Conservation (phyloP, 2,888 invertebrate species). For the Catocala sponsa region DNA sequence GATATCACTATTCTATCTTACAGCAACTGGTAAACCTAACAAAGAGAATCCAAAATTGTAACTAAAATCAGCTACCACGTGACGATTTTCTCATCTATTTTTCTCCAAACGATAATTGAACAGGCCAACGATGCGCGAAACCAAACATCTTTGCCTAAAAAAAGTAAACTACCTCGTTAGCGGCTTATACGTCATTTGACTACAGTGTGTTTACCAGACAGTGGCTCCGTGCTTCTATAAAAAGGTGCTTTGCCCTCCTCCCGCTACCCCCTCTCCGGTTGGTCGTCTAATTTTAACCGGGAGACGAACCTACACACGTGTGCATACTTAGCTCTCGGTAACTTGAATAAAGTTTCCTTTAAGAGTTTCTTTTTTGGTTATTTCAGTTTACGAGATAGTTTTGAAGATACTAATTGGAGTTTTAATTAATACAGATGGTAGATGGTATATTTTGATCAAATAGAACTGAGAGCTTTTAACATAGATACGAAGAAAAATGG, state of each 20-base stretch:
- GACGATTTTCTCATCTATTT: slow-evolving; percentile 23
- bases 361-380: slow-evolving; percentile 43
- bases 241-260: slow-evolving; percentile 78
- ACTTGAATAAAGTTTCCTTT: slow-evolving; percentile 75
- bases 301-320: slow-evolving; percentile 83
- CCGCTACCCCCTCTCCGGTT: slow-evolving; percentile 58
- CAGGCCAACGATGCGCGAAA: slow-evolving; percentile 49
- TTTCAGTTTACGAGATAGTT: slow-evolving; percentile 38
- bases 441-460: slow-evolving; percentile 21
- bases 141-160: slow-evolving; percentile 51
- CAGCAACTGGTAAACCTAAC: neutral
- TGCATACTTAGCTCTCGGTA: slow-evolving; percentile 79
- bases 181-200: slow-evolving; percentile 69
- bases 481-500: neutral
- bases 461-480: slow-evolving; percentile 1
- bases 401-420: slow-evolving; percentile 39
- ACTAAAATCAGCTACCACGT: slow-evolving; percentile 12
- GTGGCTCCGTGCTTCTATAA: slow-evolving; percentile 80
- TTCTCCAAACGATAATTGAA: slow-evolving; percentile 47
- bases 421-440: slow-evolving; percentile 35
- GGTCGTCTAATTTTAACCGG: slow-evolving; percentile 80
- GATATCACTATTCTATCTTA: neutral
- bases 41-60: neutral
- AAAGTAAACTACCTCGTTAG: slow-evolving; percentile 63
- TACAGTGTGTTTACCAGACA: slow-evolving; percentile 68